A percentile compares a stretch with the other conserved stretches of the same genome.
Conservation (phyloP, 2,888 invertebrate genomes). For the Mimachlamys varia region DNA sequence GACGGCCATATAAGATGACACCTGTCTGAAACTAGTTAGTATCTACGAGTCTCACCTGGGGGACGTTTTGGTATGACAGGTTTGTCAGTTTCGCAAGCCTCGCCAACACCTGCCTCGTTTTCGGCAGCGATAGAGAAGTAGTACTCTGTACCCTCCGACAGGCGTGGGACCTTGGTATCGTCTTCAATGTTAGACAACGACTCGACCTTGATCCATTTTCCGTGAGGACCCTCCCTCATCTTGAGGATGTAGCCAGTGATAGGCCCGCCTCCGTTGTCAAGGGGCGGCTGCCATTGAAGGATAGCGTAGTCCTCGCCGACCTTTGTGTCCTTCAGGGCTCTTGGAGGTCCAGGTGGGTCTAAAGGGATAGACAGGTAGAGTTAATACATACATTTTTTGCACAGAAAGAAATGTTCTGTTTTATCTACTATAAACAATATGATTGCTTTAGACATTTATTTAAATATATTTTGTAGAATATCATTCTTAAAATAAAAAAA, state of each 20-base stretch:
- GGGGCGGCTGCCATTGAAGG: conserved; percentile 76
- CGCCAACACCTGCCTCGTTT: conserved; percentile 74
- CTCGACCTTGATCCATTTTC: conserved; percentile 71
- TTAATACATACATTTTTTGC: no score
- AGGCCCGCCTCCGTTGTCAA: conserved; percentile 76
- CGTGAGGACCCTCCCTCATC: conserved; percentile 64
- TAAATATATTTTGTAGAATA: no score
- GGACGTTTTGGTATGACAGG: conserved; percentile 69
- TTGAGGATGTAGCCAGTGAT: conserved; percentile 72
- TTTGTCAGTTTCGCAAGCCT: conserved; percentile 68
- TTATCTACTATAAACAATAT: no score
- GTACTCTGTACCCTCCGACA: conserved; percentile 76
- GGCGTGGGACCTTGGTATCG: conserved; percentile 68
- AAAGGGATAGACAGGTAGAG: not conserved
- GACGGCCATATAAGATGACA: no score
- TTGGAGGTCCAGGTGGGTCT: conserved; percentile 79
- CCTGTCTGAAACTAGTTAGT: not conserved
- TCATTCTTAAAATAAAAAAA: no score
- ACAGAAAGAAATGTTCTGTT: no score
- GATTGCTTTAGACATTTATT: no score
- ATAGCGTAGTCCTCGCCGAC: conserved; percentile 72
- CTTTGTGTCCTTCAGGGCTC: conserved; percentile 68
- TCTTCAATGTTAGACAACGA: conserved; percentile 68
- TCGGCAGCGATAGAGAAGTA: conserved; percentile 80
- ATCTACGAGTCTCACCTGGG: conserved; percentile 81